Base-by-base conservation (phyloP, 2,797 vertebrate genomes). In the Bovichtus variegatus region DNA sequence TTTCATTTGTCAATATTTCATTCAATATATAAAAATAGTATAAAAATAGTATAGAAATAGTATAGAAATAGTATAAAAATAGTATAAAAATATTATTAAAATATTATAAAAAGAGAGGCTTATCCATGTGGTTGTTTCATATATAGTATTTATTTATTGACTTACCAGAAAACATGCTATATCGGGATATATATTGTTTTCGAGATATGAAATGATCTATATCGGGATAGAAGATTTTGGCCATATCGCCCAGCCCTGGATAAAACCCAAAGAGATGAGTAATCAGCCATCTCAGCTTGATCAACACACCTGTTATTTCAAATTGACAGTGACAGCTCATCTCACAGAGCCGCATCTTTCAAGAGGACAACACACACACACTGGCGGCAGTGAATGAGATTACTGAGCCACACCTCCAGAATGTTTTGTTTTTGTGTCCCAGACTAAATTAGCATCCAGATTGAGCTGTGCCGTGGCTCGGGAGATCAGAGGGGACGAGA, bases 371-470 rank as follows among this genome's bases (percentile, higher is more conserved):
- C 9, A 55, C 44, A 46, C 57, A 8, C 36, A 6, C 38, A n/a
- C n/a, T 6, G 19, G 38, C 55, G n/a, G 81, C 65, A 15, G 54
- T 27, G 74, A 53, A 73, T 78, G 46, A 71, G 80, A 81, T 72
- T 2, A 85, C 55, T 1, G 34, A 76, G 51, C 62, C 75, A 51
- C 55, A 53, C 51, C 68, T 75, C 59, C 36, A 4, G 49, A 38
- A 61, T 9, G 49, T 1, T 57, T n/a, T 9, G 16, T n/a, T n/a
- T n/a, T n/a, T n/a, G n/a, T n/a, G 12, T 38, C 59, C n/a, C 66
- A 0, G 38, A 59, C 79, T 54, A 5, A 71, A 89, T 91, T 83
- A 75, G 78, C 84, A 74, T 81, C 82, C 82, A 64, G 64, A 76
- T 54, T 38, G 72, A 74, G 74, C 74, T 44, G 78, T 27, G 70